Percentiles rank a stretch among this genome's conserved stretches.
Conservation (phyloP, 2,888 invertebrate genomes). For the Corythucha ciliata region DNA sequence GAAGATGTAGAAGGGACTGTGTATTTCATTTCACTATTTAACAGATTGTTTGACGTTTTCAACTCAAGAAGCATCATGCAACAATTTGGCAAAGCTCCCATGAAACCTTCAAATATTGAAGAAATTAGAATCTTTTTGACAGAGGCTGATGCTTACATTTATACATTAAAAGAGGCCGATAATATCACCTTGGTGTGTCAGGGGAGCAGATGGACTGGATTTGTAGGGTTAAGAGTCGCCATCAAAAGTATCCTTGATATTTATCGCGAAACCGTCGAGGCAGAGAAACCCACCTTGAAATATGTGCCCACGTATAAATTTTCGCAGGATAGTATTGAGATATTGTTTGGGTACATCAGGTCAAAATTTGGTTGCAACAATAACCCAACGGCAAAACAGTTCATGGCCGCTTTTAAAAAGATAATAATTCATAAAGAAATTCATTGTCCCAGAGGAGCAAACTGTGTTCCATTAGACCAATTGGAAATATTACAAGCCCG, state of each 20-base stretch:
- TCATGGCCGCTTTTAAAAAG: slow-evolving; percentile 1
- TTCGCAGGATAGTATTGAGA: slow-evolving; percentile 2
- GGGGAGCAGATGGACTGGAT: not conserved
- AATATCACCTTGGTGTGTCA: not conserved
- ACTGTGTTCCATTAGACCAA: not conserved
- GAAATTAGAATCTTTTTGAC: no score
- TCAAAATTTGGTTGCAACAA: not conserved
- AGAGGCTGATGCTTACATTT: no score
- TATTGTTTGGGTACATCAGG: slow-evolving; percentile 4
- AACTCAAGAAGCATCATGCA: no score
- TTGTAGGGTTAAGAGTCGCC: slow-evolving; percentile 4
- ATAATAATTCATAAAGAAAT: not conserved
- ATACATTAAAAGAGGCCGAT: no score
- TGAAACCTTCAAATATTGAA: no score
- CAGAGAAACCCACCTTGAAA: not conserved
- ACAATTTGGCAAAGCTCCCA: no score
- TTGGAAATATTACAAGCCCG: not conserved
- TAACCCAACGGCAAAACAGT: not conserved
- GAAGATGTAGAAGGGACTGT: no score
- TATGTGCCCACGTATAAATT: not conserved
- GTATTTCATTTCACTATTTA: no score
- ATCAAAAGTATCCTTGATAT: not conserved
- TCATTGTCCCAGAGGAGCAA: not conserved
- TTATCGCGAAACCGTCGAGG: not conserved
- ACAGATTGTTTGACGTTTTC: no score